Evolutionary conservation across 2,888 invertebrate genomes (phyloP), one percentile per base, ranked within the genome.

Genomic region (Aradus depressus): DNA sequence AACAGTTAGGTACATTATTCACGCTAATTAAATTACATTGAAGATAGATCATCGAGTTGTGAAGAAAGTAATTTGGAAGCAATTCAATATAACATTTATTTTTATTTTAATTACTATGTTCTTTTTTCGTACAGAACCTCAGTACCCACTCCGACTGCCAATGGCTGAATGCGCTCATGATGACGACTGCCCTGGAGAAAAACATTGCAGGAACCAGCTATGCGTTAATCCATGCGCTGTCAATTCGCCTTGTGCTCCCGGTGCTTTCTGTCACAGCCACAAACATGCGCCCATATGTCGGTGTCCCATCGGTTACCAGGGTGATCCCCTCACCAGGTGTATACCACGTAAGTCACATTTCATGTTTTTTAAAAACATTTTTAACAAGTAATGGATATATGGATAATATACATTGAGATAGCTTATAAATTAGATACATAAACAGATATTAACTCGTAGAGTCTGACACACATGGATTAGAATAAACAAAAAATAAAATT

Each of bases 201-300:
- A 77, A 60, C 76, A 78, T 10, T 92, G 92, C 63, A 72, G 77
- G 45, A 84, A 87, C 61, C 81, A 83, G 58, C 69, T 72, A 22
- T 91, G 90, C 62, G 71, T 80, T 0, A 87, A 86, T 67, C 90
- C 90, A 3, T 91, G 90, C 62, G 64, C 72, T 1, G 67, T 71
- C 12, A 69, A 69, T 16, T 76, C 81, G 59, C 77, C 82, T 14
- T 92, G 92, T 65, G 86, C 84, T 34, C 67, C 72, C 38, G 82
- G 83, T 44, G 83, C 90, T n/a, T 76, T 87, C 62, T 92, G 91
- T 63, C 81, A 86, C 56, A 82, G 81, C 3, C 77, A 84, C 61
- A 73, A 80, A 56, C 86, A 89, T 62, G 72, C 75, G 63, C 76
- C 89, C 1, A 69, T 81, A 32, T 92, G 91, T 65, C 78, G 79